A percentile compares a stretch with the other conserved stretches of the same genome.
Evolutionary conservation across 2,888 invertebrate species (phyloP).

Genomic region (Petrolisthes manimaculis): DNA sequence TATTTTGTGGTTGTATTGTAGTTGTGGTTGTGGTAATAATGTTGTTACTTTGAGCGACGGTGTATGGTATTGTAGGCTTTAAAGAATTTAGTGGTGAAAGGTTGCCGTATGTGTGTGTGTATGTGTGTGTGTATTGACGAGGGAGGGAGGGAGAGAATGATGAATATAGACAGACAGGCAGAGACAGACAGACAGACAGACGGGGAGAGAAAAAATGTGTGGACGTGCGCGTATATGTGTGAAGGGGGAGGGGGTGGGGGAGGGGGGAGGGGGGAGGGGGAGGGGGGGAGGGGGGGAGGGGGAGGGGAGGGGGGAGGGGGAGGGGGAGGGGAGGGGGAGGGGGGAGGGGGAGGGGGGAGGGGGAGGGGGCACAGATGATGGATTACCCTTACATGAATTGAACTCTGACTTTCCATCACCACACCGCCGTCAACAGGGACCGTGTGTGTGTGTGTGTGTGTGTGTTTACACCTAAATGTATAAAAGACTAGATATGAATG

Average conservation of each 20-base stretch:
- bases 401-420: not conserved
- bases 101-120: not conserved
- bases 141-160: not conserved
- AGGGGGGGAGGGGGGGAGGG: not conserved
- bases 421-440: not conserved
- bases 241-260: not conserved
- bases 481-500: too few relatives aligned
- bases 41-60: too few relatives aligned
- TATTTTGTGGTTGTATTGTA: too few relatives aligned
- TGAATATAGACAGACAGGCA: not conserved
- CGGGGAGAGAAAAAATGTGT: slow-evolving; percentile 1
- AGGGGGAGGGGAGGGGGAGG: too few relatives aligned
- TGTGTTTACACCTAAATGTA: not conserved
- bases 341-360: not conserved
- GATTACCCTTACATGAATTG: not conserved
- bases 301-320: not conserved
- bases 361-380: not conserved
- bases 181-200: not conserved
- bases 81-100: not conserved
- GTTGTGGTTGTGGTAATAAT: too few relatives aligned
- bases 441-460: not conserved
- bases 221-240: not conserved
- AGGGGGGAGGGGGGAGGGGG: too few relatives aligned
- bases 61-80: not conserved
- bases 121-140: not conserved